These are phyloP conservation scores for Cyclopterus lumpus DNA, from an alignment of 2,797 vertebrate species.

Conservation along the genomic window DNA sequence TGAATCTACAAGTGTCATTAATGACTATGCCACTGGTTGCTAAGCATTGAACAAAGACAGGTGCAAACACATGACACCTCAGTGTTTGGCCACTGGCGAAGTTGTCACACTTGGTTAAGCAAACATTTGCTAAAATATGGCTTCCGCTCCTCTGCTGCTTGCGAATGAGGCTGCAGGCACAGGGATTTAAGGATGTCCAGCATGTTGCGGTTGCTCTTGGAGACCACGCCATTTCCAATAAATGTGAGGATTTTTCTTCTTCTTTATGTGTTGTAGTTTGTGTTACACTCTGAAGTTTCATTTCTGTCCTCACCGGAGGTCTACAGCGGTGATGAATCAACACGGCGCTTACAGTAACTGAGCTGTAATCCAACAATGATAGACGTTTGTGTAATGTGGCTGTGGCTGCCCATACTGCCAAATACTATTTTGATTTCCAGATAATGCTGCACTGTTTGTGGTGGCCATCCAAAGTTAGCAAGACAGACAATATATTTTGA, in stretches of 20 bases:
- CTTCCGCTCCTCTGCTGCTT: conserved; percentile 41
- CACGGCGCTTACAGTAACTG: conserved; percentile 36
- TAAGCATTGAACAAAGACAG: conserved; percentile 55
- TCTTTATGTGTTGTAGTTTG: conserved; percentile 32
- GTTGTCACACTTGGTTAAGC: conserved; percentile 56
- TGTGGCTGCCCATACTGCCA: conserved; percentile 18
- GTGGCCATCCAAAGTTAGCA: conserved; percentile 7
- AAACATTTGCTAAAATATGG: conserved; percentile 68
- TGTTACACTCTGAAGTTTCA: conserved; percentile 45
- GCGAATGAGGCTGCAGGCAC: conserved; percentile 61
- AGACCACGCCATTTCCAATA: conserved; percentile 37
- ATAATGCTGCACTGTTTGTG: conserved; percentile 17
- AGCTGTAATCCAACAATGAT: conserved; percentile 35
- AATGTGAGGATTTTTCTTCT: conserved; percentile 44
- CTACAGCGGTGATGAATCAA: conserved; percentile 45
- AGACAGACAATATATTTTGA: conserved; percentile 21
- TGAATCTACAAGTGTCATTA: conserved; percentile 41
- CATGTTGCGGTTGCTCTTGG: conserved; percentile 45
- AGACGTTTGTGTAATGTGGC: conserved; percentile 32
- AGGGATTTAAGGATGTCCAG: conserved; percentile 41
- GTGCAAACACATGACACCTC: conserved; percentile 62
- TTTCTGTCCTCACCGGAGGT: conserved; percentile 40
- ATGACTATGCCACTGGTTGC: conserved; percentile 47
- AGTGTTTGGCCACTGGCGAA: conserved; percentile 55
- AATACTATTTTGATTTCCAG: conserved; percentile 30